Percentiles rank a stretch among this genome's conserved stretches.
phyloP scores from a whole-genome alignment of 2,888 invertebrate genomes.

The Eurois occulta region DNA sequence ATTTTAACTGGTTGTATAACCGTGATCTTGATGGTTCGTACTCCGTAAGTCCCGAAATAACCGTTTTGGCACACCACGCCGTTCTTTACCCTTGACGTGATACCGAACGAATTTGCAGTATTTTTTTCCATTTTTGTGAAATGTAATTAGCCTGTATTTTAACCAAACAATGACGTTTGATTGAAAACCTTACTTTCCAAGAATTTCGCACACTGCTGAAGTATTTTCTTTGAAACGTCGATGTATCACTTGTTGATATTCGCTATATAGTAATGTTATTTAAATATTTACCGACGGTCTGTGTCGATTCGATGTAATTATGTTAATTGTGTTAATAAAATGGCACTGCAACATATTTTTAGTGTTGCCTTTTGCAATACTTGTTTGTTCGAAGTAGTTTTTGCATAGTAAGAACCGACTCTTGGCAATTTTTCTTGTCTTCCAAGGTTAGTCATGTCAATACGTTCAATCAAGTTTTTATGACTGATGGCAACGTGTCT shows the following conservation, averaged over 20 bases:
- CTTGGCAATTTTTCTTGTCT: slow-evolving; percentile 48
- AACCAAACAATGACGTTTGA: not conserved
- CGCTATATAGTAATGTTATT: slow-evolving; percentile 26
- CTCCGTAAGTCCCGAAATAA: slow-evolving; percentile 81
- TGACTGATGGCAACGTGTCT: not conserved
- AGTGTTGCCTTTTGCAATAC: slow-evolving; percentile 7
- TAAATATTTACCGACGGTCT: slow-evolving; percentile 47
- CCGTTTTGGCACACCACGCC: slow-evolving; percentile 81
- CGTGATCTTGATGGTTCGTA: slow-evolving; percentile 77
- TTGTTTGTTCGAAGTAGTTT: slow-evolving; percentile 37
- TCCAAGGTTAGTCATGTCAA: slow-evolving; percentile 48
- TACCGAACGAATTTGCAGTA: slow-evolving; percentile 60
- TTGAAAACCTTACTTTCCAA: slow-evolving; percentile 10
- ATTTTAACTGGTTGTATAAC: slow-evolving; percentile 64
- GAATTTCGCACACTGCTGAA: slow-evolving; percentile 22
- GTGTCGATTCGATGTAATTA: slow-evolving; percentile 31
- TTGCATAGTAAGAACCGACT: slow-evolving; percentile 20
- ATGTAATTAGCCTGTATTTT: slow-evolving; percentile 25
- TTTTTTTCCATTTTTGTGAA: slow-evolving; percentile 46
- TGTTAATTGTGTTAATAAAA: slow-evolving; percentile 50
- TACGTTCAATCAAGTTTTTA: slow-evolving; percentile 32
- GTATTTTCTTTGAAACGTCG: slow-evolving; percentile 18
- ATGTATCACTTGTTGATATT: slow-evolving; percentile 35
- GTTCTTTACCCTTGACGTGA: slow-evolving; percentile 80
- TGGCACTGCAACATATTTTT: slow-evolving; percentile 24